Conservation (phyloP, 2,888 invertebrate genomes). For the Rhagium mordax region DNA sequence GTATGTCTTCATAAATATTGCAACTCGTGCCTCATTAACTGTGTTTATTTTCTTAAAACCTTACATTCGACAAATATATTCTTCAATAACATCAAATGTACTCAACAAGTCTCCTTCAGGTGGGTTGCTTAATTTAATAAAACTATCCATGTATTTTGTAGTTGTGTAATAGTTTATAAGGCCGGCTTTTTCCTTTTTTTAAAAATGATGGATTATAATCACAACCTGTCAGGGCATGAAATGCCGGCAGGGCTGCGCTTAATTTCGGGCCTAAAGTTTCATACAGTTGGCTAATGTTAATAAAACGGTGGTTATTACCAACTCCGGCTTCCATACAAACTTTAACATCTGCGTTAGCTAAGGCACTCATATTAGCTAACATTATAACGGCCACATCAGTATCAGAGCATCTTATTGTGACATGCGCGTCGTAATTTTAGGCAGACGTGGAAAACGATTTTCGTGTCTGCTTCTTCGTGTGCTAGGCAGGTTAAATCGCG, state of each 20-base stretch:
- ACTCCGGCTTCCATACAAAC: slow-evolving; percentile 45
- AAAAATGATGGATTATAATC: slow-evolving; percentile 48
- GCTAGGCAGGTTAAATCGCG: neutral
- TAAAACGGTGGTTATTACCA: slow-evolving; percentile 50
- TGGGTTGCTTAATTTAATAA: neutral
- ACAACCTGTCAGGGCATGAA: slow-evolving; percentile 58
- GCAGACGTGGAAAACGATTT: neutral
- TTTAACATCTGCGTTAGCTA: slow-evolving; percentile 24
- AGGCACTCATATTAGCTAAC: neutral
- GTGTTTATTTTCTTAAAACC: neutral
- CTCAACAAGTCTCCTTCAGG: neutral
- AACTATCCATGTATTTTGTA: neutral
- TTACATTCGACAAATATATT: neutral
- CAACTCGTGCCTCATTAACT: neutral
- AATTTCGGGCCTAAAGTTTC: slow-evolving; percentile 48
- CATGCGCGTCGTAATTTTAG: neutral
- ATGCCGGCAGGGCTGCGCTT: slow-evolving; percentile 53
- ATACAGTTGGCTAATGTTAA: slow-evolving; percentile 50
- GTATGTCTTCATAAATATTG: neutral
- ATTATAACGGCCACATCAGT: neutral
- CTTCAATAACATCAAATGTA: neutral
- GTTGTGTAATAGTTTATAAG: slow-evolving; percentile 2
- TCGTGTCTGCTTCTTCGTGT: neutral
- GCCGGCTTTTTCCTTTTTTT: slow-evolving; percentile 44
- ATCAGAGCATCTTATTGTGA: neutral